phyloP scores from a whole-genome alignment of 2,113 vertebrate genomes.

The Theristicus caerulescens region DNA sequence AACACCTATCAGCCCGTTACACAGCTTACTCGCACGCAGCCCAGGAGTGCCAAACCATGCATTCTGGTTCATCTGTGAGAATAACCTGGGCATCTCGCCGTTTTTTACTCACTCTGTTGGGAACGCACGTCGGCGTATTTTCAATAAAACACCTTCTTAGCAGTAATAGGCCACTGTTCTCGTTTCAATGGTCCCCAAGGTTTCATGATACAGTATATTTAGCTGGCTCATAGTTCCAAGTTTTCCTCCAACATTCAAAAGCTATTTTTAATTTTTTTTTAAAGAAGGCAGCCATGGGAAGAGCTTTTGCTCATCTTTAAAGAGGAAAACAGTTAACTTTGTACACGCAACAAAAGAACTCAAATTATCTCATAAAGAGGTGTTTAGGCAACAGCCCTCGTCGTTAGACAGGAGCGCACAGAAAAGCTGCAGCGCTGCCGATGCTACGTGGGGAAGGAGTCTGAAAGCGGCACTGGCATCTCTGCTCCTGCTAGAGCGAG shows the following conservation, averaged over 20 bases:
- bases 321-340: background rate
- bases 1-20: background rate
- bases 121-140: slow-evolving; percentile 78
- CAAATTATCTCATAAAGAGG: background rate
- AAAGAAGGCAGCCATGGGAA: background rate
- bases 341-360: background rate
- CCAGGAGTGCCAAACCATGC: background rate
- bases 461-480: background rate
- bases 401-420: background rate
- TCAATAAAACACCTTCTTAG: slow-evolving; percentile 95
- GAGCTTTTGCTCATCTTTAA: background rate
- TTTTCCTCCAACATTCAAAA: slow-evolving; percentile 56
- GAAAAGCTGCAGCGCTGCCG: background rate
- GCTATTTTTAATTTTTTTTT: background rate
- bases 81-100: slow-evolving; percentile 44
- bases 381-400: background rate
- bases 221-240: slow-evolving; percentile 68
- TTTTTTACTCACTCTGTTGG: slow-evolving; percentile 68
- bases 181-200: slow-evolving; percentile 88
- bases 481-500: background rate
- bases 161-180: slow-evolving; percentile 90
- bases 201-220: slow-evolving; percentile 85
- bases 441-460: background rate
- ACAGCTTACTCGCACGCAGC: background rate
- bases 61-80: slow-evolving; percentile 19